Evolutionary conservation across 1,140 invertebrate species (phyloP), one percentile per base, ranked within the genome.

Genomic region (Limonius californicus): DNA sequence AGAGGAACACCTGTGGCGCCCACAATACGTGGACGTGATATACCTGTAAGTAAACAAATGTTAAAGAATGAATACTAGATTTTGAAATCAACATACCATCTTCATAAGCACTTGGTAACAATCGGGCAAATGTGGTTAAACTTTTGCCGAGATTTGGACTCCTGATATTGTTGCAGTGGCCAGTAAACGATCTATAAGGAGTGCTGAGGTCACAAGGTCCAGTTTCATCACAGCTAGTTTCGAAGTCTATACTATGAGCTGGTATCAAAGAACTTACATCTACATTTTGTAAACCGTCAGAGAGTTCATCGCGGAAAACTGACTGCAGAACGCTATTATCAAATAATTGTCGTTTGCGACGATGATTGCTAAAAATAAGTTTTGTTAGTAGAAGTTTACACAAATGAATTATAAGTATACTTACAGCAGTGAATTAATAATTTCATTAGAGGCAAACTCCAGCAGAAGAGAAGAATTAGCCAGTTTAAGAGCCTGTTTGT

Each of bases 131-230:
- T 0, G 91, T 91, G 0, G 90, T 92, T 61, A 94, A 79, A 66
- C 89, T 89, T 73, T 92, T 91, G 1, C 92, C 95, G 63, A 89
- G 86, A 61, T 85, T 87, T 0, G 94, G 94, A 71, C 94, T 90
- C 9, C 88, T 82, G 4, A 97, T 75, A 74, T 97, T 97, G 72
- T 97, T 98, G 70, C 95, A 98, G 68, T 93, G 88, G 2, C 94
- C 95, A 0, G 89, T 91, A 27, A 88, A 82, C 0, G 88, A 89
- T 64, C 94, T 84, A 78, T 91, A 97, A 0, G 89, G 90, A 0
- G 83, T 83, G 0, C 84, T 87, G 0, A 90, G 83, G 72, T 97
- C 90, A 69, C 95, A 98, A 4, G 84, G 77, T 14, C 81, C 81
- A 1, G 81, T 75, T 61, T 91, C 88, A 19, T 88, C 87, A 35